These are phyloP conservation scores for Hucho hucho DNA, from an alignment of 2,113 vertebrate species.

Conservation along the genomic window DNA sequence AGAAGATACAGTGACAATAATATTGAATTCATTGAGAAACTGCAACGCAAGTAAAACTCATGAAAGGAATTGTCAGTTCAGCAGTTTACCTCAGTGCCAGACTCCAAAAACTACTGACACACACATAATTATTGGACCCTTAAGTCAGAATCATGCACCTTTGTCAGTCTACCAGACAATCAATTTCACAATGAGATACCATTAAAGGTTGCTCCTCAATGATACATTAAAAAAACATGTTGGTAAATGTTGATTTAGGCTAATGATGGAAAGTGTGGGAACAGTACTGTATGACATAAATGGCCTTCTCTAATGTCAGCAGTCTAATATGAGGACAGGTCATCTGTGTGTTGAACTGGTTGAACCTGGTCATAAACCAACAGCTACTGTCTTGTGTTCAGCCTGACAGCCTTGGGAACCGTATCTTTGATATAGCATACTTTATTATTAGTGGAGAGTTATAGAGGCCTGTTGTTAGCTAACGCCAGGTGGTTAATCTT, in stretches of 20 bases:
- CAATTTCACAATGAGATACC: too few relatives aligned
- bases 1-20: neutral
- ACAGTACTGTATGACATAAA: too few relatives aligned
- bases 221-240: too few relatives aligned
- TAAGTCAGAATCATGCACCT: neutral
- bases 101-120: conserved; percentile 34
- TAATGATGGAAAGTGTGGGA: too few relatives aligned
- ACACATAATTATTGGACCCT: neutral
- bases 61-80: conserved; percentile 8
- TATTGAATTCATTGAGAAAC: conserved; percentile 13
- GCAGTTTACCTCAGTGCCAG: conserved; percentile 21
- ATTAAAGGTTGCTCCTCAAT: too few relatives aligned
- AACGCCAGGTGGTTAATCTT: conserved; percentile 18
- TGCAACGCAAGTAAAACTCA: conserved; percentile 27
- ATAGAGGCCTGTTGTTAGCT: conserved; percentile 26
- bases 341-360: conserved; percentile 6
- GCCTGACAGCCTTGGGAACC: conserved; percentile 32
- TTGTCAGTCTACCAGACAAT: neutral
- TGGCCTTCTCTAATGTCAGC: too few relatives aligned
- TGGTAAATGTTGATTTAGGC: too few relatives aligned
- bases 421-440: conserved; percentile 4
- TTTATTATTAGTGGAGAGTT: neutral
- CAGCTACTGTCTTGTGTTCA: neutral
- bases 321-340: conserved; percentile 16
- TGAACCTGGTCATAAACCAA: conserved; percentile 13